These are phyloP conservation scores for Mesocentrotus franciscanus DNA, from an alignment of 53 echinoderm and acorn worm genomes.

Conservation along the genomic window DNA sequence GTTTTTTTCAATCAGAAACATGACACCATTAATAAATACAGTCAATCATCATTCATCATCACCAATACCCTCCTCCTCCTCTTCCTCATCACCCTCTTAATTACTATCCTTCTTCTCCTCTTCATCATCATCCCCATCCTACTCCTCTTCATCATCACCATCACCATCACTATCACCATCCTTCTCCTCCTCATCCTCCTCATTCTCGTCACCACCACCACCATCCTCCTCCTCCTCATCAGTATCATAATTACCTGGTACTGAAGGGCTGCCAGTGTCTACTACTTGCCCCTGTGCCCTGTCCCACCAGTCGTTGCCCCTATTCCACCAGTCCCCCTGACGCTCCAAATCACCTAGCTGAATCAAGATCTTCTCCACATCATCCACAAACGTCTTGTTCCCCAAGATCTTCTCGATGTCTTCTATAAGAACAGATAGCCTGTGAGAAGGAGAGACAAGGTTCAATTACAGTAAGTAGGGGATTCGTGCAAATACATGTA, in stretches of 20 bases:
- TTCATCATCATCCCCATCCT: no score
- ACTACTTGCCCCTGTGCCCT: not conserved
- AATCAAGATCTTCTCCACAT: constrained; percentile 51
- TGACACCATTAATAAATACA: no score
- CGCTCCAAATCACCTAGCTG: constrained; percentile 58
- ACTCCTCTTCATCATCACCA: no score
- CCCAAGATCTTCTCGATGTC: constrained; percentile 60
- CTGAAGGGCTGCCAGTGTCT: not conserved
- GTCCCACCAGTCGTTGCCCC: constrained; percentile 11
- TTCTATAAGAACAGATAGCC: constrained; percentile 57
- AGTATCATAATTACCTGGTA: constrained; percentile 40
- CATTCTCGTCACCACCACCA: no score
- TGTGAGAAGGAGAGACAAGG: not conserved
- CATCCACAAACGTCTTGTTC: constrained; percentile 62
- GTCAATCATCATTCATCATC: no score
- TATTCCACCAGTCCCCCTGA: constrained; percentile 50
- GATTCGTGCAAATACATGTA: not conserved
- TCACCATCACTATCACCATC: no score
- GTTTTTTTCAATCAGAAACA: no score
- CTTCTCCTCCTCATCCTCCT: no score
- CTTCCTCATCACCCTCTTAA: no score
- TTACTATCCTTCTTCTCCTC: no score
- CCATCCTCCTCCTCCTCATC: no score
- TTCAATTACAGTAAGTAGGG: not conserved
- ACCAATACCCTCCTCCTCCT: no score